A percentile compares a stretch with the other conserved stretches of the same genome.
phyloP scores from a whole-genome alignment of 2,113 vertebrate species.

The Nothobranchius furzeri region DNA sequence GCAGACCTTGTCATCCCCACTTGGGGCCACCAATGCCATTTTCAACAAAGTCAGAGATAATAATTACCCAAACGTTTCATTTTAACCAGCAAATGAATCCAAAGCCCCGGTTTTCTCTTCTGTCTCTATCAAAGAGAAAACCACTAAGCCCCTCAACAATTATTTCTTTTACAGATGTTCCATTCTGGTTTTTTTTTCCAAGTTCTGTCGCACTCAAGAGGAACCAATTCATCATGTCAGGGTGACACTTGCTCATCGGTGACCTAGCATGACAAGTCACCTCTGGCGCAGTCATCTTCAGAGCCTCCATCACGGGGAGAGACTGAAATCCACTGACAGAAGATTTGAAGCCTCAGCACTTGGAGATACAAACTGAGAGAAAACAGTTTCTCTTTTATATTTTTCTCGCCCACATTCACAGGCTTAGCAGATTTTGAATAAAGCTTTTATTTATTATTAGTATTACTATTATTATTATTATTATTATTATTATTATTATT shows the following conservation, averaged over 20 bases:
- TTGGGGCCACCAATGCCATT: conserved; percentile 6
- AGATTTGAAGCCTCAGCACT: not conserved
- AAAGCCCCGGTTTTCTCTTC: conserved; percentile 26
- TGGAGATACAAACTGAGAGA: not conserved
- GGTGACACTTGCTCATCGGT: conserved; percentile 41
- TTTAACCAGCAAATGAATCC: conserved; percentile 25
- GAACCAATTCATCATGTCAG: conserved; percentile 53
- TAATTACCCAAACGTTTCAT: conserved; percentile 7
- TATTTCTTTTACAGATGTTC: conserved; percentile 48
- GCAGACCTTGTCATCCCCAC: conserved; percentile 20
- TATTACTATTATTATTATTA: not conserved
- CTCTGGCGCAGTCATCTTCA: conserved; percentile 22
- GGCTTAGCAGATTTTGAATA: not conserved
- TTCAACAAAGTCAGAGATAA: not conserved
- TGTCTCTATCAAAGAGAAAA: conserved; percentile 42
- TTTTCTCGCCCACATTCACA: conserved; percentile 1
- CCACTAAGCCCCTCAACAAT: conserved; percentile 60
- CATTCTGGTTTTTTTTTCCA: conserved; percentile 18
- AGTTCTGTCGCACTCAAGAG: conserved; percentile 26
- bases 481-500: not conserved
- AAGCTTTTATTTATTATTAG: not conserved
- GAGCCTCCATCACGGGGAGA: conserved; percentile 5
- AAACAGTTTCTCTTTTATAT: not conserved
- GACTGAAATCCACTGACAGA: conserved; percentile 7
- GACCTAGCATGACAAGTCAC: conserved; percentile 47